phyloP scores from a whole-genome alignment of 2,888 invertebrate species.

The Caenorhabditis virilis region DNA sequence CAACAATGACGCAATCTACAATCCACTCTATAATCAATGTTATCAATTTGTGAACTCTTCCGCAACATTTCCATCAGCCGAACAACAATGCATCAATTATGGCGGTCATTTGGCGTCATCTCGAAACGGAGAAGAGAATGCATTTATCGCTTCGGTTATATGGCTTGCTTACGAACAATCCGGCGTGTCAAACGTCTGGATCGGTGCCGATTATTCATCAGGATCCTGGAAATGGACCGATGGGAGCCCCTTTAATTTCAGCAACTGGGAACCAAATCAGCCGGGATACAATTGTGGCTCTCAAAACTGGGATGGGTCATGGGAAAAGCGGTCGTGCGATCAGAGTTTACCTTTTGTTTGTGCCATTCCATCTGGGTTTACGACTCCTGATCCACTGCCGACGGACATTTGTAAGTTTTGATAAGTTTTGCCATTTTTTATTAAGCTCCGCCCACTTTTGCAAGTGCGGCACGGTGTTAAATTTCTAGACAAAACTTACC shows the following conservation, averaged over 20 bases:
- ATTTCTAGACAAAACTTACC: too few species aligned
- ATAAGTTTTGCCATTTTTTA: background rate
- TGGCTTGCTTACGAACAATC: too few species aligned
- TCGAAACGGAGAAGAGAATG: too few species aligned
- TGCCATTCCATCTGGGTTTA: slow-evolving; percentile 22
- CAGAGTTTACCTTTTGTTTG: slow-evolving; percentile 31
- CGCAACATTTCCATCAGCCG: too few species aligned
- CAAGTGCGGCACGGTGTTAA: too few species aligned
- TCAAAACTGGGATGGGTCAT: slow-evolving; percentile 16
- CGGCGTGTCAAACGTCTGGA: slow-evolving; percentile 36
- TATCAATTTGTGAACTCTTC: too few species aligned
- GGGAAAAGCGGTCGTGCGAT: slow-evolving; percentile 11
- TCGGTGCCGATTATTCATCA: slow-evolving; percentile 30
- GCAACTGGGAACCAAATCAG: slow-evolving; percentile 12
- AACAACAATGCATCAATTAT: too few species aligned
- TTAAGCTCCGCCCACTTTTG: too few species aligned
- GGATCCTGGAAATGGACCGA: slow-evolving; percentile 35
- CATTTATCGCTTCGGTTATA: too few species aligned
- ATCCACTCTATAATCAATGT: too few species aligned
- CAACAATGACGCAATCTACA: too few species aligned
- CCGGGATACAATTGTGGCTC: slow-evolving; percentile 18
- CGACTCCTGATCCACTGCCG: slow-evolving; percentile 32
- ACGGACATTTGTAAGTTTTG: slow-evolving; percentile 30
- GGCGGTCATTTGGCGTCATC: too few species aligned
- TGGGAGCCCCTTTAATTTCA: slow-evolving; percentile 13